Evolutionary conservation across 1,140 invertebrate species (phyloP).

Genomic region (Scaptomyza graminum): DNA sequence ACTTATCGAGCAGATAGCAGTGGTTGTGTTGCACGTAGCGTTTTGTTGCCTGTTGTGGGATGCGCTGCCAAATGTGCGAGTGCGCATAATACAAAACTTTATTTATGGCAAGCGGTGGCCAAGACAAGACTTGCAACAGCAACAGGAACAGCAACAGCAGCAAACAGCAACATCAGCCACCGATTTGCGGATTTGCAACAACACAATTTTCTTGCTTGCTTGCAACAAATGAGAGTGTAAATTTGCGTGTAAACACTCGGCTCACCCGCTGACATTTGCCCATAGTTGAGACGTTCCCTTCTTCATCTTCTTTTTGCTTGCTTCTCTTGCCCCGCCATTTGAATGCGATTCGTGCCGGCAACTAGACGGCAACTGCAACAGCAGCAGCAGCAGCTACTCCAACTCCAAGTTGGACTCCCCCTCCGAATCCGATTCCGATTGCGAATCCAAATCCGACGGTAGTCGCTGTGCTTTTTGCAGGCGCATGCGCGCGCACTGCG

Average conservation of each 20-base stretch:
- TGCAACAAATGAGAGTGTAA: slow-evolving; percentile 84
- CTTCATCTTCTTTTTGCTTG: neutral
- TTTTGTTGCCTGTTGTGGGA: slow-evolving; percentile 65
- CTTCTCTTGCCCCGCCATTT: neutral
- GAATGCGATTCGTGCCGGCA: slow-evolving; percentile 34
- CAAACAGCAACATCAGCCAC: slow-evolving; percentile 39
- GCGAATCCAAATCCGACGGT: slow-evolving; percentile 31
- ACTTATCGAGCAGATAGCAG: slow-evolving; percentile 7
- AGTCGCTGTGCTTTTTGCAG: slow-evolving; percentile 52
- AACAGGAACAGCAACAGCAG: slow-evolving; percentile 25
- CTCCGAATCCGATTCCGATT: neutral
- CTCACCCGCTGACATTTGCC: slow-evolving; percentile 79
- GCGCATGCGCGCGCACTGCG: slow-evolving; percentile 73
- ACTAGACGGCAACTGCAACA: slow-evolving; percentile 9
- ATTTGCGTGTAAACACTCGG: slow-evolving; percentile 84
- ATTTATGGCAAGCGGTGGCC: slow-evolving; percentile 75
- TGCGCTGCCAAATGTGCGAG: slow-evolving; percentile 78
- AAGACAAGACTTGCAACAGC: slow-evolving; percentile 56
- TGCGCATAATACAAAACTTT: slow-evolving; percentile 75
- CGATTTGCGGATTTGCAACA: slow-evolving; percentile 61
- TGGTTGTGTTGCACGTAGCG: neutral
- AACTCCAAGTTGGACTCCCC: neutral
- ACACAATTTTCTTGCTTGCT: slow-evolving; percentile 71
- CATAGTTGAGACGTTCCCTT: slow-evolving; percentile 43
- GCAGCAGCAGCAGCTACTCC: slow-evolving; percentile 6